Base-by-base conservation (phyloP, 1,140 invertebrate genomes). In the Hormaphis cornu region DNA sequence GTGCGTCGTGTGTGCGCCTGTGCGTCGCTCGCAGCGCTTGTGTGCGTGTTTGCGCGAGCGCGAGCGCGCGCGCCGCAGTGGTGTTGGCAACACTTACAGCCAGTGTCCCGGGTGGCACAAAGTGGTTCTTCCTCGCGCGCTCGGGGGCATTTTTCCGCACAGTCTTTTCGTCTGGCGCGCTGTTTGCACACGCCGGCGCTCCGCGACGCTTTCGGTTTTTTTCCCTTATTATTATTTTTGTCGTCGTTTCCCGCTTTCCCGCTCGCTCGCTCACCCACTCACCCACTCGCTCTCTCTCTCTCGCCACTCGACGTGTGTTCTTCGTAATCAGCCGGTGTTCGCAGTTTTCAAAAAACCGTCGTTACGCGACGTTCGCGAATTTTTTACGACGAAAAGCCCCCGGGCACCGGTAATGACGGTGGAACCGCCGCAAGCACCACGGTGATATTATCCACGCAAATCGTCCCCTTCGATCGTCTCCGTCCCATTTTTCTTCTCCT, bases 161-260 rank as follows among this genome's bases (percentile, higher is more conserved):
- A 66, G 61, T 66, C 61, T 66, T 66, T 66, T 66, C 61, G 61
- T 66, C 61, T 48, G 61, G 61, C 61, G 61, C 61, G 61, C 61
- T 66, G 26, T 66, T 48, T 33, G 61, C 61, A 66, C 61, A 66
- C 61, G 61, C 61, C 61, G 61, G 42, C 61, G 61, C 44, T 66
- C 61, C 61, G 61, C 44, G 42, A 66, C 61, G 61, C 18, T 66
- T 66, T 66, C 58, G 28, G 16, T 61, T 61, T 61, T 26, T 61
- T 37, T 14, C 28, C 8, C 6, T 56, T 37, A 24, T 18, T 54
- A 52, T 28, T 30, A 33, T 54, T 53, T 18, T 20, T 30, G n/a
- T n/a, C n/a, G n/a, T 14, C 52, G 52, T 54, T 54, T 33, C 26
- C 53, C 53, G 16, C 30, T 35, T 56, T 24, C n/a, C 26, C 26